A percentile compares a stretch with the other conserved stretches of the same genome.
Evolutionary conservation across 2,113 vertebrate genomes (phyloP).

Genomic region (Gnathonemus echidnorhynchus): DNA sequence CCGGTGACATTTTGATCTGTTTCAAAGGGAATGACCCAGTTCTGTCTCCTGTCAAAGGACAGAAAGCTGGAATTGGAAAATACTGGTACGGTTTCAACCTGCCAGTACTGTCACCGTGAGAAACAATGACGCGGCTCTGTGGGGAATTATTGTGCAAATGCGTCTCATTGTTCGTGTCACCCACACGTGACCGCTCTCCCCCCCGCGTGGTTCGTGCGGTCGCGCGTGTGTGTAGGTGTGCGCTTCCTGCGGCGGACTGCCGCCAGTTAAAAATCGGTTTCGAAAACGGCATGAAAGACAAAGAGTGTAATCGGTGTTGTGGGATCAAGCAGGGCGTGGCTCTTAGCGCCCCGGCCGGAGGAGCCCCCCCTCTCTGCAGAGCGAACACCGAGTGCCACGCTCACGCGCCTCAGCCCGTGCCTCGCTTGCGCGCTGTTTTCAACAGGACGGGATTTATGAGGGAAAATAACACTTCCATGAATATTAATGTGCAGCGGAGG

Average conservation of each 20-base stretch:
- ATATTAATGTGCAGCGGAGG: slow-evolving; percentile 38
- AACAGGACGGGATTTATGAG: slow-evolving; percentile 26
- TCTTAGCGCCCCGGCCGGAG: background rate
- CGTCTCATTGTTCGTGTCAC: background rate
- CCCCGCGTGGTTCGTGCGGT: background rate
- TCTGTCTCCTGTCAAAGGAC: background rate
- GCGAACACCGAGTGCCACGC: background rate
- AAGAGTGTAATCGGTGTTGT: background rate
- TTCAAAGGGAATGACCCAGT: background rate
- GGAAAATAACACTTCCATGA: slow-evolving; percentile 29
- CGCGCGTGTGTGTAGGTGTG: background rate
- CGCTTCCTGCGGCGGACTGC: background rate
- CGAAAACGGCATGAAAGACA: background rate
- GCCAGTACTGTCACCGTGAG: background rate
- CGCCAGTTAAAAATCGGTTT: background rate
- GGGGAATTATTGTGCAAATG: background rate
- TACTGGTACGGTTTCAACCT: background rate
- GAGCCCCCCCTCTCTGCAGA: background rate
- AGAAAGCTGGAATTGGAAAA: background rate
- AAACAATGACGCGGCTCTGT: slow-evolving; percentile 6
- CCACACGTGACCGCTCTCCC: background rate
- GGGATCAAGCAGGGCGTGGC: background rate
- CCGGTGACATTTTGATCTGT: background rate
- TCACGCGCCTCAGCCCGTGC: background rate
- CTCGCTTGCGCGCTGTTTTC: background rate